Conservation (phyloP, 2,888 invertebrate genomes). For the Athalia cordata region DNA sequence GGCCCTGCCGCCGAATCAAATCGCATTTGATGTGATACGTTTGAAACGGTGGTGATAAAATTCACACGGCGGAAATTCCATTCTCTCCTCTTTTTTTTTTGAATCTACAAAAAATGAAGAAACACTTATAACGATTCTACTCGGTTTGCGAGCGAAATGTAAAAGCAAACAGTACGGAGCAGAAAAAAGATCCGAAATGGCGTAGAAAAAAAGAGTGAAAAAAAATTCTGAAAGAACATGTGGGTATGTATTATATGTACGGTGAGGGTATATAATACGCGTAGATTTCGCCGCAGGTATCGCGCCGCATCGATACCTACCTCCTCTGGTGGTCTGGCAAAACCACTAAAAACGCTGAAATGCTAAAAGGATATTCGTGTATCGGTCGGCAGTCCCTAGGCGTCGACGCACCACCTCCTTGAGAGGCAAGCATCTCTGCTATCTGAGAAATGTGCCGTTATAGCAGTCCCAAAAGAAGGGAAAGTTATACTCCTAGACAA, state of each 20-base stretch:
- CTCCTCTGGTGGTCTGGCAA: slow-evolving; percentile 43
- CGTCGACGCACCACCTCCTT: slow-evolving; percentile 47
- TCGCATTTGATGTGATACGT: too few relatives aligned
- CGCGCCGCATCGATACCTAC: slow-evolving; percentile 20
- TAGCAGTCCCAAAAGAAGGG: not conserved
- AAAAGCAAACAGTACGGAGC: too few relatives aligned
- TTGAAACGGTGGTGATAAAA: too few relatives aligned
- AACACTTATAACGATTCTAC: too few relatives aligned
- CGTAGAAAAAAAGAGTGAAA: not conserved
- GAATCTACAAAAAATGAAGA: too few relatives aligned
- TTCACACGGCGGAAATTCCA: too few relatives aligned
- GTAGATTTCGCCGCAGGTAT: slow-evolving; percentile 40
- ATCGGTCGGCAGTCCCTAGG: slow-evolving; percentile 56
- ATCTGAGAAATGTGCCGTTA: slow-evolving; percentile 26
- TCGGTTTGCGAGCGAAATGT: too few relatives aligned
- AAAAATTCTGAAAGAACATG: not conserved
- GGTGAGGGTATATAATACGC: not conserved
- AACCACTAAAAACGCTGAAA: slow-evolving; percentile 45
- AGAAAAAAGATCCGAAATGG: too few relatives aligned
- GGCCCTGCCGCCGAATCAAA: too few relatives aligned
- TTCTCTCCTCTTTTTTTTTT: too few relatives aligned
- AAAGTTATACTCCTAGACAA: not conserved
- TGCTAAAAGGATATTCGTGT: slow-evolving; percentile 65
- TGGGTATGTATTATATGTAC: not conserved
- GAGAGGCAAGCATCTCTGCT: slow-evolving; percentile 19